A percentile compares a stretch with the other conserved stretches of the same genome.
Evolutionary conservation across 2,888 invertebrate species (phyloP).

Genomic region (Quadroppia sp.): DNA sequence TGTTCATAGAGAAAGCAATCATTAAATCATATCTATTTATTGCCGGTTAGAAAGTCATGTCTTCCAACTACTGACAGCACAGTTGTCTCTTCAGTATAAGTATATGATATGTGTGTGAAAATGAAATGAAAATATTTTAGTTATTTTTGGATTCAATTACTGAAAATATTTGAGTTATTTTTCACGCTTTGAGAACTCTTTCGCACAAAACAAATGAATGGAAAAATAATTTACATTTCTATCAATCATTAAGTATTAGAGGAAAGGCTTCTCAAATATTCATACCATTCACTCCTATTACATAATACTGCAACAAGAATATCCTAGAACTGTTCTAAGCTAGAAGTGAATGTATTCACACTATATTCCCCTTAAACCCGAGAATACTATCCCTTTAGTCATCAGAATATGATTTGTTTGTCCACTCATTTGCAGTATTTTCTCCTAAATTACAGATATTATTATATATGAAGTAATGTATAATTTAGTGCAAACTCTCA

Average conservation of each 20-base stretch:
- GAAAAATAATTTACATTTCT: neutral
- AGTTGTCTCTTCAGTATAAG: neutral
- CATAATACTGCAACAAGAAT: too few relatives aligned
- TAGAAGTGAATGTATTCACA: too few relatives aligned
- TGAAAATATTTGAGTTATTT: conserved; percentile 7
- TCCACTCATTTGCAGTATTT: too few relatives aligned
- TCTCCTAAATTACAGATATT: too few relatives aligned
- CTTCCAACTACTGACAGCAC: neutral
- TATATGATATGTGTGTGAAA: neutral
- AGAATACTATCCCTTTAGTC: too few relatives aligned
- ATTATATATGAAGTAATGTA: neutral
- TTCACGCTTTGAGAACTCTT: neutral
- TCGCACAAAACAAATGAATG: neutral
- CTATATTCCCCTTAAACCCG: too few relatives aligned
- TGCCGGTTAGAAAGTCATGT: too few relatives aligned
- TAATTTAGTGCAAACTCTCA: neutral
- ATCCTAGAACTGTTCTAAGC: too few relatives aligned
- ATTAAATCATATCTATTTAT: too few relatives aligned
- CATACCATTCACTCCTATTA: too few relatives aligned
- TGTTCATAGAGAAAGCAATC: neutral
- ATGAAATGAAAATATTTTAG: conserved; percentile 1
- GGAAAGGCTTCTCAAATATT: neutral
- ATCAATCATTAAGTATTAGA: conserved; percentile 1
- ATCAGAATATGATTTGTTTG: too few relatives aligned
- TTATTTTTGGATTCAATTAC: neutral